Evolutionary conservation across 2,888 invertebrate genomes (phyloP).

Genomic region (Adela reaumurella): DNA sequence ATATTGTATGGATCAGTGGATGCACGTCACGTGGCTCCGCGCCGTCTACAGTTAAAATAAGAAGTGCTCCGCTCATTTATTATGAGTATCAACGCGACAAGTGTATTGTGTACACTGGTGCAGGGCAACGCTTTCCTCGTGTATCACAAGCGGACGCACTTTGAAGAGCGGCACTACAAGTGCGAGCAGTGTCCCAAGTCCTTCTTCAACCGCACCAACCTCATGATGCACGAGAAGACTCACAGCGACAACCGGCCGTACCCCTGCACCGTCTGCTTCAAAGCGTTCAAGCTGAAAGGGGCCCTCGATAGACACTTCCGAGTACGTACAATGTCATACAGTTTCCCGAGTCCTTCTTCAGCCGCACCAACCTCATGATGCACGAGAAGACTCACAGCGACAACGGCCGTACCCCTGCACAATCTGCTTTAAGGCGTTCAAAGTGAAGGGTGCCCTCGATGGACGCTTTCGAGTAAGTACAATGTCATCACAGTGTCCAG

Average conservation of each 20-base stretch:
- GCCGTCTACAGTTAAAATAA: no score
- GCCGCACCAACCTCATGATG: conserved; percentile 36
- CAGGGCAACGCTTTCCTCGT: conserved; percentile 39
- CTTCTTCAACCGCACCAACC: conserved; percentile 38
- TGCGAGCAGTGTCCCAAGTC: conserved; percentile 34
- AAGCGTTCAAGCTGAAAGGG: conserved; percentile 41
- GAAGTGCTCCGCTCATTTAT: not conserved
- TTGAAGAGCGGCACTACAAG: conserved; percentile 27
- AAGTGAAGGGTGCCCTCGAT: conserved; percentile 37
- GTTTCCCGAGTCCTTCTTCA: conserved; percentile 40
- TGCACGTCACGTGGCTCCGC: no score
- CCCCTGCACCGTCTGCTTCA: conserved; percentile 31
- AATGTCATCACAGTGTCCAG: no score
- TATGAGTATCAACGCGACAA: not conserved
- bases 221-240: conserved; percentile 37
- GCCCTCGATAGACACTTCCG: conserved; percentile 35
- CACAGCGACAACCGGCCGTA: conserved; percentile 37
- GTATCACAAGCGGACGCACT: conserved; percentile 42
- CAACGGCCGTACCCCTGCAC: conserved; percentile 31
- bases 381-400: conserved; percentile 42
- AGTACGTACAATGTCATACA: no score
- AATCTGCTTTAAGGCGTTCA: conserved; percentile 38
- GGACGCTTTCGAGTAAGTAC: conserved; percentile 30
- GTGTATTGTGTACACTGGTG: no score
- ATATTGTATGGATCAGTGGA: no score